A percentile compares a stretch with the other conserved stretches of the same genome.
These are phyloP conservation scores for Corbicula japonica DNA, from an alignment of 2,888 invertebrate species.

Conservation along the genomic window DNA sequence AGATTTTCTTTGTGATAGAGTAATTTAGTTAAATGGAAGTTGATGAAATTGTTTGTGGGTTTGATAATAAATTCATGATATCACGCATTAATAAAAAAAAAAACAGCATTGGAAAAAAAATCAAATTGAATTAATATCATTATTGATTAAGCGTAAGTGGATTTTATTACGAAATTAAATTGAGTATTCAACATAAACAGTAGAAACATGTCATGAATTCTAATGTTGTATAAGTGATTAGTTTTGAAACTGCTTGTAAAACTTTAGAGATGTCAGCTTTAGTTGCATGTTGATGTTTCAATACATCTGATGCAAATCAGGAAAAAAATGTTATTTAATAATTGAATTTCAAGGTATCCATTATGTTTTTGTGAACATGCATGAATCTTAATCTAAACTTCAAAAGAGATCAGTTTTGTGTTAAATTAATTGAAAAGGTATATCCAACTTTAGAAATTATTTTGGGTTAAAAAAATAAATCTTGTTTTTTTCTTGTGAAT, in stretches of 20 bases:
- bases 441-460: neutral
- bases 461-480: neutral
- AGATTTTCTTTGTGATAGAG: too few species aligned
- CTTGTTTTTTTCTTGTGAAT: too few species aligned
- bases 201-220: conserved; percentile 19
- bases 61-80: too few species aligned
- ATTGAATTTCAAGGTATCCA: conserved; percentile 13
- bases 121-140: conserved; percentile 6
- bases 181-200: conserved; percentile 1
- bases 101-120: too few species aligned
- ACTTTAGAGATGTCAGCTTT: neutral
- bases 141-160: conserved; percentile 14
- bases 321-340: conserved; percentile 9
- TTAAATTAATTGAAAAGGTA: neutral
- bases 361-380: too few species aligned
- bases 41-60: too few species aligned
- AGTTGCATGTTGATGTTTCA: conserved; percentile 7
- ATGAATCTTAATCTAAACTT: neutral
- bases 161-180: conserved; percentile 3
- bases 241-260: conserved; percentile 23
- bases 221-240: conserved; percentile 38
- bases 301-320: conserved; percentile 1
- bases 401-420: neutral
- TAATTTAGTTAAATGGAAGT: too few species aligned
- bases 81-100: too few species aligned